Evolutionary conservation across 2,888 invertebrate species (phyloP).

Genomic region (Drosophila recens): DNA sequence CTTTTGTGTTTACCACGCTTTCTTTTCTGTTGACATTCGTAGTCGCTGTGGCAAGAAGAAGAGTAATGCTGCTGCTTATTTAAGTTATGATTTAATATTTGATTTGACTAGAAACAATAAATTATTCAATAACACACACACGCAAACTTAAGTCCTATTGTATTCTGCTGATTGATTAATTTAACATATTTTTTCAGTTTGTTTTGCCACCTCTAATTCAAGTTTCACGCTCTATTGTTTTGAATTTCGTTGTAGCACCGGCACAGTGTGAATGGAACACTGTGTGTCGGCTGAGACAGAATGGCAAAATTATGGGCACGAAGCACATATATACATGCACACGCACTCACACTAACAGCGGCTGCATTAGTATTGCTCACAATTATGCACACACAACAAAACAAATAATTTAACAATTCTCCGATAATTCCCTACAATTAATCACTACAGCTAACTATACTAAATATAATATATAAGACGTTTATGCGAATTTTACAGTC

Average conservation of each 20-base stretch:
- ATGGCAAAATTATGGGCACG: constrained; percentile 49
- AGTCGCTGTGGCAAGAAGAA: constrained; percentile 30
- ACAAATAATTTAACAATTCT: constrained; percentile 53
- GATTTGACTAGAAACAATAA: constrained; percentile 11
- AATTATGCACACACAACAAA: constrained; percentile 64
- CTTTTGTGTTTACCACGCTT: constrained; percentile 43
- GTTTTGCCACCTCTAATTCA: constrained; percentile 53
- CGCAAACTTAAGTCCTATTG: constrained; percentile 25
- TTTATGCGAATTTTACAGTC: constrained; percentile 4
- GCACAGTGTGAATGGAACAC: constrained; percentile 44
- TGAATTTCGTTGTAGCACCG: constrained; percentile 43
- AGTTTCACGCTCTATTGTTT: constrained; percentile 59
- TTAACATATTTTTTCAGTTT: constrained; percentile 22
- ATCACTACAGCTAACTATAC: constrained; percentile 41
- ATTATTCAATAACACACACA: constrained; percentile 12
- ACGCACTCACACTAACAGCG: constrained; percentile 12
- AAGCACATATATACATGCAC: constrained; percentile 25
- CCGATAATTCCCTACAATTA: constrained; percentile 40
- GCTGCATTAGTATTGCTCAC: constrained; percentile 42
- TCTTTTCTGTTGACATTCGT: constrained; percentile 49
- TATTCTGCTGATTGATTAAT: constrained; percentile 27
- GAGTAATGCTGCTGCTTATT: constrained; percentile 27
- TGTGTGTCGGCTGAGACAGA: constrained; percentile 40
- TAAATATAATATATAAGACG: constrained; percentile 11
- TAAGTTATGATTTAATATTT: constrained; percentile 21